A percentile compares a stretch with the other conserved stretches of the same genome.
These are phyloP conservation scores for Dipodomys stephensi DNA, from an alignment of 2,113 vertebrate species.

Conservation along the genomic window DNA sequence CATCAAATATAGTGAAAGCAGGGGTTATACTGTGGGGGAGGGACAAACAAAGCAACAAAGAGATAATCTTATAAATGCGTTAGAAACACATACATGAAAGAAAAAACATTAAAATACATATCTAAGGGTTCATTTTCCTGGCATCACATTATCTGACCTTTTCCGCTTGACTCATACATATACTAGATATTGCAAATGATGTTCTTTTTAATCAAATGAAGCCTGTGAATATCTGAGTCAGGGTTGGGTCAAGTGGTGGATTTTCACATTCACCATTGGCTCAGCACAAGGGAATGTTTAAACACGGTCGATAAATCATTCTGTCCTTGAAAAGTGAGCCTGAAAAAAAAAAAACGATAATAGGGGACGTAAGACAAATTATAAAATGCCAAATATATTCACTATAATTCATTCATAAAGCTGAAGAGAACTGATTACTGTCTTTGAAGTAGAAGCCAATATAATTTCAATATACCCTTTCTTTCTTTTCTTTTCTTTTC, in stretches of 20 bases:
- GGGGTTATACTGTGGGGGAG: no score
- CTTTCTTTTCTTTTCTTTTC: background rate
- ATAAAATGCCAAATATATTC: constrained; percentile 76
- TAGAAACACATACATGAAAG: no score
- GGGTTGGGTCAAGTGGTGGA: constrained; percentile 81
- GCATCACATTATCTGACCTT: no score
- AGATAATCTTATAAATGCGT: no score
- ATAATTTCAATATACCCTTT: constrained; percentile 69
- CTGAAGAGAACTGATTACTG: constrained; percentile 54
- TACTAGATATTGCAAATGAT: no score
- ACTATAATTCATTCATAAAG: constrained; percentile 78
- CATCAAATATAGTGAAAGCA: no score
- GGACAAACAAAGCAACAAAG: no score
- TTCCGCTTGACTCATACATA: no score
- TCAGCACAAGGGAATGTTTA: constrained; percentile 85
- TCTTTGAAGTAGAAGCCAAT: constrained; percentile 8
- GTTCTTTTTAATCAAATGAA: constrained; percentile 82
- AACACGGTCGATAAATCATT: constrained; percentile 88
- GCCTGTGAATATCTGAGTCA: constrained; percentile 75
- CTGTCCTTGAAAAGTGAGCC: constrained; percentile 82
- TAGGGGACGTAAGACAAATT: constrained; percentile 74
- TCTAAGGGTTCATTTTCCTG: no score
- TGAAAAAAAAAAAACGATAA: constrained; percentile 69
- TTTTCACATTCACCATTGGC: constrained; percentile 87
- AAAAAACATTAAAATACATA: no score